phyloP scores from a whole-genome alignment of 2,888 invertebrate genomes.

The Drosophila longiperda region DNA sequence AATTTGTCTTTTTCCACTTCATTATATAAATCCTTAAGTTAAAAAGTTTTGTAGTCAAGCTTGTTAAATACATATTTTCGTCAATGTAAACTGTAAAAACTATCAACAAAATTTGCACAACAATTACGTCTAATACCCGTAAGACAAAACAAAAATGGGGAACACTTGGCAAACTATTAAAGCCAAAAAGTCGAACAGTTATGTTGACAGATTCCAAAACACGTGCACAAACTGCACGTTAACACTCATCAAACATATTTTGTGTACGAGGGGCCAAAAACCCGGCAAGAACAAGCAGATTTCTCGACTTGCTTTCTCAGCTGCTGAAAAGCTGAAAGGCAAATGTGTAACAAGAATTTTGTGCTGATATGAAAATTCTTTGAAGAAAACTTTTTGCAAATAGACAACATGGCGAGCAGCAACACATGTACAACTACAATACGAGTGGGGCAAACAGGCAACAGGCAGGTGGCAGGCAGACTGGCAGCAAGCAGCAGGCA shows the following conservation, averaged over 20 bases:
- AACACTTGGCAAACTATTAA: constrained; percentile 68
- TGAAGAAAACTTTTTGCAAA: constrained; percentile 60
- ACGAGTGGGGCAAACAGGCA: constrained; percentile 25
- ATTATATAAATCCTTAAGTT: constrained; percentile 15
- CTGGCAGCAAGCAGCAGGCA: constrained; percentile 2
- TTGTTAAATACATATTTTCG: constrained; percentile 16
- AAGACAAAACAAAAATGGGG: constrained; percentile 36
- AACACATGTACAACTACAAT: constrained; percentile 30
- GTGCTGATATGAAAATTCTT: constrained; percentile 59
- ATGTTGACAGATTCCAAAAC: constrained; percentile 75
- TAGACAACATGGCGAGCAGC: constrained; percentile 54
- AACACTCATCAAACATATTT: constrained; percentile 54
- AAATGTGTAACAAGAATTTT: constrained; percentile 60
- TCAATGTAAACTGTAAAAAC: constrained; percentile 17
- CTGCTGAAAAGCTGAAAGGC: constrained; percentile 42
- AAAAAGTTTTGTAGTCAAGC: constrained; percentile 19
- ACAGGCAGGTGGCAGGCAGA: constrained; percentile 1
- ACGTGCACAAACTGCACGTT: constrained; percentile 66
- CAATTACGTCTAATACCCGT: constrained; percentile 45
- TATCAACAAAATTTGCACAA: constrained; percentile 41
- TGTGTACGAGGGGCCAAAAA: constrained; percentile 35
- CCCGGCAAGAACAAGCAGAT: constrained; percentile 27
- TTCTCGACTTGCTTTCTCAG: constrained; percentile 16
- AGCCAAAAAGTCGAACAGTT: constrained; percentile 69
- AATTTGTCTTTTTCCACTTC: not conserved